Evolutionary conservation across 2,888 invertebrate genomes (phyloP), one percentile per base, ranked within the genome.

Genomic region (Apoda limacodes): DNA sequence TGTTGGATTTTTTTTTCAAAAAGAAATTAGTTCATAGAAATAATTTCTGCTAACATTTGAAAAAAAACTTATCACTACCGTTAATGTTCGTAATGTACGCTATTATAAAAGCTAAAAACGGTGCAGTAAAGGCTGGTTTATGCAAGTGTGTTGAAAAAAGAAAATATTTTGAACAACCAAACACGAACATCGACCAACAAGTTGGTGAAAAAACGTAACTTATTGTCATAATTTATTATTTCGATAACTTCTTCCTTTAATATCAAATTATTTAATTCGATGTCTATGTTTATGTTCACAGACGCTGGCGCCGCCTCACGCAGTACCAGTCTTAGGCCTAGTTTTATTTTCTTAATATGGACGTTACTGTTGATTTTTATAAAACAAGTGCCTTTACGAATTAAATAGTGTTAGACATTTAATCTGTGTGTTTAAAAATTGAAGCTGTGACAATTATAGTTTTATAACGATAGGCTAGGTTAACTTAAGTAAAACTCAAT

Each of bases 321-420:
- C 43, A 60, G 57, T 39, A 52, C 50, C 40, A 52, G 58, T n/a
- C 39, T 43, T 22, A 55, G 52, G 26, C 43, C 59, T 35, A 50
- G 50, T 19, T 33, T 51, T 20, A 58, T 63, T 27, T 37, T 60
- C 12, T 41, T 48, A 30, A 28, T 63, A 21, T 72, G 68, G 68
- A 67, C 68, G 48, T 56, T 69, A 20, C 41, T 63, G 13, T 40
- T 66, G 15, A 44, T 71, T 25, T 41, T 55, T 34, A 48, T 51
- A 42, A 60, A 50, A 57, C 55, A 59, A 65, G 75, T 72, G 72
- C 72, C 72, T 69, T 70, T 55, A n/a, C n/a, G n/a, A n/a, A n/a
- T n/a, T n/a, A n/a, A n/a, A n/a, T n/a, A n/a, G n/a, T n/a, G n/a
- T n/a, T n/a, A n/a, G n/a, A n/a, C n/a, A n/a, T n/a, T n/a, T n/a